phyloP scores from a whole-genome alignment of 2,113 vertebrate species.

The Gadus macrocephalus region DNA sequence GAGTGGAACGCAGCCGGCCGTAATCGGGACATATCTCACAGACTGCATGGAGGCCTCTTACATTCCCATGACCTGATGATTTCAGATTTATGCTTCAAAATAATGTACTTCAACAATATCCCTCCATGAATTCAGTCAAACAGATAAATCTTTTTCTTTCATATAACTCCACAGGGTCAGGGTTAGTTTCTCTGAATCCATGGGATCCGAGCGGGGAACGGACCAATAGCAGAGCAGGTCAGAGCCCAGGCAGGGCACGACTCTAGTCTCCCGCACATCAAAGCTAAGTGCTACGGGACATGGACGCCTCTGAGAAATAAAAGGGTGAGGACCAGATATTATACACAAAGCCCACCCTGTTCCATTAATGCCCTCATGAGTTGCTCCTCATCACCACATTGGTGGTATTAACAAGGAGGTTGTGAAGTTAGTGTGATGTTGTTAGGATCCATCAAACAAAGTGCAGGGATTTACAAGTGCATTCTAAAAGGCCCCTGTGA shows the following conservation, averaged over 20 bases:
- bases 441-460: not conserved
- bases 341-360: conserved; percentile 2
- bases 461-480: not conserved
- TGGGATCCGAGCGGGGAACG: no score
- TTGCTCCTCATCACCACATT: not conserved
- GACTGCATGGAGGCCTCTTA: no score
- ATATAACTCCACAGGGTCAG: conserved; percentile 1
- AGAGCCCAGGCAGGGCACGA: conserved; percentile 27
- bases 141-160: not conserved
- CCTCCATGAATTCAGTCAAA: conserved; percentile 5
- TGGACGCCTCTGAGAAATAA: no score
- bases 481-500: conserved; percentile 17
- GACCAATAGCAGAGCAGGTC: conserved; percentile 26
- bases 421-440: no score
- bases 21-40: no score
- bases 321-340: not conserved
- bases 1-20: no score
- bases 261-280: conserved; percentile 15
- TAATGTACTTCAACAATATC: not conserved
- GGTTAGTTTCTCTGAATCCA: not conserved
- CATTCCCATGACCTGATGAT: not conserved
- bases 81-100: not conserved
- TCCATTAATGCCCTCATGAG: not conserved
- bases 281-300: not conserved
- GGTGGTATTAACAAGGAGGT: not conserved